phyloP scores from a whole-genome alignment of 2,888 invertebrate species.

The Limnephilus lunatus region DNA sequence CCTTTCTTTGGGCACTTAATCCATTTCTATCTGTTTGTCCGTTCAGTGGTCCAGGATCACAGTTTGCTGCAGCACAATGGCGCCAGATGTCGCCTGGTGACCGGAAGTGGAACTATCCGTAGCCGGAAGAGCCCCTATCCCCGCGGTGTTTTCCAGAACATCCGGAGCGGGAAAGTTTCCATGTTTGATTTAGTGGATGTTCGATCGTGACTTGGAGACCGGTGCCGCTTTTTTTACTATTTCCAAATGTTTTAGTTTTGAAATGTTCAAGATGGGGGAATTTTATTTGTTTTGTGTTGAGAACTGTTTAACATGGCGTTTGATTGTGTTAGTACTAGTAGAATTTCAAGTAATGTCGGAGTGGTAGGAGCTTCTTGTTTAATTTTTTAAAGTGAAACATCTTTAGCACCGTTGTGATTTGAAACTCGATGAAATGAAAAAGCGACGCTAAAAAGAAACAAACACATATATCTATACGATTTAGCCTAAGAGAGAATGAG shows the following conservation, averaged over 20 bases:
- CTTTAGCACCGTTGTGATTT: too few relatives aligned
- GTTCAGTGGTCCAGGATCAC: not conserved
- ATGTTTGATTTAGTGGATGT: not conserved
- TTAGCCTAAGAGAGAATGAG: too few relatives aligned
- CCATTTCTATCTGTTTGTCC: not conserved
- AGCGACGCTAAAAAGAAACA: too few relatives aligned
- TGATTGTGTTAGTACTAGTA: not conserved
- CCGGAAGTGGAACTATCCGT: not conserved
- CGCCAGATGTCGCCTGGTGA: not conserved
- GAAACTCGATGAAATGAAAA: too few relatives aligned
- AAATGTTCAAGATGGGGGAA: not conserved
- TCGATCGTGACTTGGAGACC: not conserved
- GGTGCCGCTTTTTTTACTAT: not conserved
- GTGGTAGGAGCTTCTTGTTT: too few relatives aligned
- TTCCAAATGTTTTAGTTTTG: not conserved
- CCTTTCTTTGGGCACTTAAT: not conserved
- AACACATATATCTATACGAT: too few relatives aligned
- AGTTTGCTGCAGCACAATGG: not conserved
- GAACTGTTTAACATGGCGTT: not conserved
- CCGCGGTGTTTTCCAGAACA: not conserved
- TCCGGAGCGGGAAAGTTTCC: not conserved
- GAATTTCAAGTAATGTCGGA: too few relatives aligned
- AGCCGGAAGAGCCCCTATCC: not conserved
- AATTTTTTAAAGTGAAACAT: too few relatives aligned
- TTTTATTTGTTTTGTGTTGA: not conserved